Evolutionary conservation across 2,888 invertebrate species (phyloP).

Genomic region (Lochmaea capreae): DNA sequence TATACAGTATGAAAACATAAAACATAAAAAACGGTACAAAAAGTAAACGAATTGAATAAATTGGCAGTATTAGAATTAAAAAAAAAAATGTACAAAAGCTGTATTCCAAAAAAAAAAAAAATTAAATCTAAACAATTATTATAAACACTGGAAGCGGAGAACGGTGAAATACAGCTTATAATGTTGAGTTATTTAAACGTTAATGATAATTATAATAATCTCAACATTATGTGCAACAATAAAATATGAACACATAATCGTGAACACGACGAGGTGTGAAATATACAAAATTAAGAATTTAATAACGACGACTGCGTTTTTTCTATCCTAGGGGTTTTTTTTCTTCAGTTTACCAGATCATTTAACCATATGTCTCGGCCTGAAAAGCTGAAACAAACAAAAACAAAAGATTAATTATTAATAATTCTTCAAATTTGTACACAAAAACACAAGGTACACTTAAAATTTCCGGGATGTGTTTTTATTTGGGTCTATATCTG

Average conservation of each 20-base stretch:
- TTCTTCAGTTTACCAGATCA: conserved; percentile 54
- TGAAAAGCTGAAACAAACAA: conserved; percentile 57
- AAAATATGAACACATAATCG: conserved; percentile 58
- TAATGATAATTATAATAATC: conserved; percentile 17
- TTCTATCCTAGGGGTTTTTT: conserved; percentile 37
- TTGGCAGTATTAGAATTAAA: conserved; percentile 59
- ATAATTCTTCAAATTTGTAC: neutral
- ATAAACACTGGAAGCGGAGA: conserved; percentile 46
- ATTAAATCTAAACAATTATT: conserved; percentile 47
- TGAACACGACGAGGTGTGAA: conserved; percentile 54
- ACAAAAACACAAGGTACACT: neutral
- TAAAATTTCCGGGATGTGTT: no score
- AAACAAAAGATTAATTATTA: conserved; percentile 7
- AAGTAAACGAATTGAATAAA: conserved; percentile 59
- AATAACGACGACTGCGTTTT: conserved; percentile 40
- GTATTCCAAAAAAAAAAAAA: conserved; percentile 51
- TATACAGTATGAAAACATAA: conserved; percentile 57
- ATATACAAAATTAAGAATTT: conserved; percentile 42
- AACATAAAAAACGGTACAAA: conserved; percentile 59
- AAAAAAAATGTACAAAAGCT: conserved; percentile 49
- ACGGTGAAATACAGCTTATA: conserved; percentile 49
- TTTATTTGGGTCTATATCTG: no score
- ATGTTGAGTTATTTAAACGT: conserved; percentile 44
- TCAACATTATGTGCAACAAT: conserved; percentile 45
- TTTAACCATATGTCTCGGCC: conserved; percentile 53